Base-by-base conservation (phyloP, 2,888 invertebrate genomes). In the Pharmacophagus antenor region DNA sequence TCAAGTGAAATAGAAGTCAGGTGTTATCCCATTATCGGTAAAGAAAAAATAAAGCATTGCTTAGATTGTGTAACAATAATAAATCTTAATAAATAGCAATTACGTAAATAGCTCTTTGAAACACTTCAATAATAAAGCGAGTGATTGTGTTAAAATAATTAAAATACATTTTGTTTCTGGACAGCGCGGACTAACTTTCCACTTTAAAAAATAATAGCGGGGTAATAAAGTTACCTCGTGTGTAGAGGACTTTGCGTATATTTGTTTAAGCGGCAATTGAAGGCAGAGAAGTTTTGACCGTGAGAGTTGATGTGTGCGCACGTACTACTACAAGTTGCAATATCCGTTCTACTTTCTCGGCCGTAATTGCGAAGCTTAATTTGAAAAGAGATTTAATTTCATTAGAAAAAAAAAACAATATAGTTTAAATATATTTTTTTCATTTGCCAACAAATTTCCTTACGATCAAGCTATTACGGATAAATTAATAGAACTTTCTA, bases 291-390 rank as follows among this genome's bases (percentile, higher is more conserved):
- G 56, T 56, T 61, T 61, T 68, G 73, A 71, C 46, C 56, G 47
- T 71, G 75, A 74, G 75, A 72, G 77, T 69, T 71, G 71, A 71
- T 85, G 79, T 86, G 80, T 85, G 82, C 84, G 80, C 84, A 83
- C 81, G 82, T 73, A 81, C 81, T 84, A 80, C 85, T 85, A 78
- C 79, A 79, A 80, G 71, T 70, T 74, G 84, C 83, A 88, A 88
- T 88, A 88, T 88, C 88, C 88, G 88, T 78, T 78, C 82, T 76
- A 79, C 80, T 80, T 84, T 83, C 85, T 84, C 84, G 80, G 84
- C 82, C 58, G 63, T 58, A 63, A 58, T 46, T 62, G 52, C 47
- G 82, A 83, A 82, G 78, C 79, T 79, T 79, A 82, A 74, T 64
- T 18, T 18, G 18, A 18, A 18, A 44, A 7, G 42, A n/a, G 42